A percentile compares a stretch with the other conserved stretches of the same genome.
These are phyloP conservation scores for Neocrepidodera transversa DNA, from an alignment of 2,888 invertebrate genomes.

Conservation along the genomic window DNA sequence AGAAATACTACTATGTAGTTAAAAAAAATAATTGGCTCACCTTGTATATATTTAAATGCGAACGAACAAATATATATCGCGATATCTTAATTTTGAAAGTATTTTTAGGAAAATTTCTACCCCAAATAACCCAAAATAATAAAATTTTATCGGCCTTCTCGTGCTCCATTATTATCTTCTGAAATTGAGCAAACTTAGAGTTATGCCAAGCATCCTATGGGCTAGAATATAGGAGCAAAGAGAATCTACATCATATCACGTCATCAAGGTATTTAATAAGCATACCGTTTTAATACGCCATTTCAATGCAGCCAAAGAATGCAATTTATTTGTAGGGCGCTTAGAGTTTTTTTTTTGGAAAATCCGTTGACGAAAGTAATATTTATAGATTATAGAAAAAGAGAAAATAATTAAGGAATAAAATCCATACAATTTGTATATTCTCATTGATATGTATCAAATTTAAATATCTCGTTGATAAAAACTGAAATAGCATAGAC, in stretches of 20 bases:
- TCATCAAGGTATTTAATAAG: conserved; percentile 24
- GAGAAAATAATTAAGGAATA: too few relatives aligned
- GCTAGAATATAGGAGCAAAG: conserved; percentile 11
- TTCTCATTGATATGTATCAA: too few relatives aligned
- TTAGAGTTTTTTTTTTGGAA: too few relatives aligned
- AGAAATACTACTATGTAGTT: too few relatives aligned
- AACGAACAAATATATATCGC: too few relatives aligned
- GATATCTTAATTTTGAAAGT: background rate
- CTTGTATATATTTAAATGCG: too few relatives aligned
- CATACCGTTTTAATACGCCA: conserved; percentile 19
- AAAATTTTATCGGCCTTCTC: conserved; percentile 6
- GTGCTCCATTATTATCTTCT: background rate
- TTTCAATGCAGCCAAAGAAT: conserved; percentile 1
- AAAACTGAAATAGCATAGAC: too few relatives aligned
- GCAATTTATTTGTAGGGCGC: conserved; percentile 6
- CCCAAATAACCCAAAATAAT: background rate
- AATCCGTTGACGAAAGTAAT: too few relatives aligned
- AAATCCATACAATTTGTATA: too few relatives aligned
- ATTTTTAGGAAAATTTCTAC: background rate
- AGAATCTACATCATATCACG: conserved; percentile 13
- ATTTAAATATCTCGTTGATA: too few relatives aligned
- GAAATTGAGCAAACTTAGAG: conserved; percentile 10
- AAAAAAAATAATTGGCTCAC: too few relatives aligned
- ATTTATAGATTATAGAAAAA: too few relatives aligned
- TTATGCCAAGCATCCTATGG: conserved; percentile 16